A percentile compares a stretch with the other conserved stretches of the same genome.
These are phyloP conservation scores for Cottus gobio DNA, from an alignment of 2,113 vertebrate species.

Conservation along the genomic window DNA sequence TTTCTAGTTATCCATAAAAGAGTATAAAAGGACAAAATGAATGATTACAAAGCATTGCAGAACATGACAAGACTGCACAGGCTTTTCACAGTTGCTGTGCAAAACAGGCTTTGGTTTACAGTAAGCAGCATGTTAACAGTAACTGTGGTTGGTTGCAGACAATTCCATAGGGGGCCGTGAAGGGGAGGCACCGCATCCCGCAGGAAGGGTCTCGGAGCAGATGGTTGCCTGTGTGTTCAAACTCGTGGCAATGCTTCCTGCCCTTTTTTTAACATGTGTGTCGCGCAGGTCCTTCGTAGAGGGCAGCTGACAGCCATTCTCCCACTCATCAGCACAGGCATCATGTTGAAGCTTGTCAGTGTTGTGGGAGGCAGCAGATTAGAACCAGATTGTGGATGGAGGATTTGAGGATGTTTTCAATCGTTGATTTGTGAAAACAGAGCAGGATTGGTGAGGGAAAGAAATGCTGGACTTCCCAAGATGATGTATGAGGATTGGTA, in stretches of 20 bases:
- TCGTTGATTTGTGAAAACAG: constrained; percentile 32
- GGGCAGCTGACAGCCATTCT: constrained; percentile 67
- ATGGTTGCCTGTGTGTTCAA: constrained; percentile 71
- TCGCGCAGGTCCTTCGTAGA: constrained; percentile 57
- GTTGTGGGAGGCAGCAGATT: constrained; percentile 56
- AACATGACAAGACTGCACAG: neutral
- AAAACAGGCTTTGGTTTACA: constrained; percentile 35
- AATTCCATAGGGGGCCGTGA: constrained; percentile 46
- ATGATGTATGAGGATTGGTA: neutral
- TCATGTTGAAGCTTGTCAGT: constrained; percentile 53
- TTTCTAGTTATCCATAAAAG: neutral
- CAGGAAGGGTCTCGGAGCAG: constrained; percentile 65
- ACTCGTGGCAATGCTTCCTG: constrained; percentile 54
- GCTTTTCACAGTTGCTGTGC: constrained; percentile 6
- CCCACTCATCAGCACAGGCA: constrained; percentile 54
- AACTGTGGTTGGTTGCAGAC: constrained; percentile 18
- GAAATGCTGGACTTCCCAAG: constrained; percentile 2
- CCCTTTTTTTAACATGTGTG: constrained; percentile 21
- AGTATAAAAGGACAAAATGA: neutral
- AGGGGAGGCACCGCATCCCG: constrained; percentile 40
- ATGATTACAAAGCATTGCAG: neutral
- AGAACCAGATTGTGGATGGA: constrained; percentile 51
- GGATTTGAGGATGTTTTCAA: constrained; percentile 60
- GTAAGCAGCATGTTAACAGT: constrained; percentile 36
- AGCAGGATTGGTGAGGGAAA: constrained; percentile 13